Conservation (phyloP, 2,888 invertebrate genomes). For the Drepanosiphum platanoidis region DNA sequence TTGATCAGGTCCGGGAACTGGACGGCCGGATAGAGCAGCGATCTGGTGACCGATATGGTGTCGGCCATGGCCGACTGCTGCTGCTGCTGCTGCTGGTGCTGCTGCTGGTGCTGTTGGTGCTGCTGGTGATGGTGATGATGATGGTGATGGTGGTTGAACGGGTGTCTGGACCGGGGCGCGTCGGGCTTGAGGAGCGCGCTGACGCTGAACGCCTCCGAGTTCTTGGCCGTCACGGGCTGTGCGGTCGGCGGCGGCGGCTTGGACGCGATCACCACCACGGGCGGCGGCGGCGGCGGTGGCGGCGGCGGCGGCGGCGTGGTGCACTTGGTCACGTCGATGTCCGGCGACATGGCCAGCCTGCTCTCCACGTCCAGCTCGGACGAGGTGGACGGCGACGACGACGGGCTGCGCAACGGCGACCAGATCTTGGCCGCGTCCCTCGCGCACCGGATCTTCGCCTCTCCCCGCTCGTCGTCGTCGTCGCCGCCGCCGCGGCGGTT, state of each 20-base stretch:
- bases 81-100: constrained; percentile 65
- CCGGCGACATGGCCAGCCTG: constrained; percentile 67
- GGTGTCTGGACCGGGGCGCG: constrained; percentile 68
- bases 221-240: constrained; percentile 68
- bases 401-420: constrained; percentile 56
- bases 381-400: constrained; percentile 49
- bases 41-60: constrained; percentile 71
- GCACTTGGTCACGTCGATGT: constrained; percentile 71
- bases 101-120: not conserved
- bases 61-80: constrained; percentile 67
- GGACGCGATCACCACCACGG: not conserved
- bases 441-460: constrained; percentile 67
- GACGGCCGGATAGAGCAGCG: constrained; percentile 73
- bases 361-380: constrained; percentile 62
- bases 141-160: constrained; percentile 19
- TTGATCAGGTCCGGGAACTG: constrained; percentile 73
- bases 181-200: constrained; percentile 84
- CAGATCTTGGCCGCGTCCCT: constrained; percentile 66
- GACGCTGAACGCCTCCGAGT: constrained; percentile 86
- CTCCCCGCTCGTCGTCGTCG: constrained; percentile 66
- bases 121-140: constrained; percentile 24
- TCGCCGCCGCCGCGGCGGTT: constrained; percentile 67
- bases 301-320: constrained; percentile 66
- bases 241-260: constrained; percentile 62
- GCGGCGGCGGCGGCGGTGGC: not conserved